Conservation (phyloP, 2,797 vertebrate species). For the Myripristis jacobus region DNA sequence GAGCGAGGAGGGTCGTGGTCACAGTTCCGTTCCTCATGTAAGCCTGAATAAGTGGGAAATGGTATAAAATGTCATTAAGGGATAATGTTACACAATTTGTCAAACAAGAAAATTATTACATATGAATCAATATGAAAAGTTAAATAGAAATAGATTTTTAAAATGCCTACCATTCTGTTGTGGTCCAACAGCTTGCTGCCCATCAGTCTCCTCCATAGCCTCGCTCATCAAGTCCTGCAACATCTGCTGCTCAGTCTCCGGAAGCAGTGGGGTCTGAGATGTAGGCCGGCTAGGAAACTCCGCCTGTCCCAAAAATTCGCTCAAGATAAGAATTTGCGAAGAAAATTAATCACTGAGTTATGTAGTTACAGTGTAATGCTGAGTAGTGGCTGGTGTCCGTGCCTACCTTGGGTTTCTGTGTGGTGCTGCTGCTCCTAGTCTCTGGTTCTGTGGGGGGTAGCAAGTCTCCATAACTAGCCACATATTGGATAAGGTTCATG, state of each 20-base stretch:
- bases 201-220: constrained; percentile 96
- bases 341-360: neutral
- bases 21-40: constrained; percentile 82
- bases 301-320: constrained; percentile 74
- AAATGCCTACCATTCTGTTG: constrained; percentile 87
- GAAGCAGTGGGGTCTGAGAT: constrained; percentile 86
- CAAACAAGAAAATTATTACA: neutral
- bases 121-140: neutral
- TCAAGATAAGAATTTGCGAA: constrained; percentile 3
- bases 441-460: constrained; percentile 85
- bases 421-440: constrained; percentile 76
- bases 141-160: neutral
- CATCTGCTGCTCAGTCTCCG: constrained; percentile 95
- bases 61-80: neutral
- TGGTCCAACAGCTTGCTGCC: constrained; percentile 75
- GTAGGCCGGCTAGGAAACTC: constrained; percentile 80
- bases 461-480: constrained; percentile 96
- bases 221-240: constrained; percentile 98
- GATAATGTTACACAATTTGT: neutral
- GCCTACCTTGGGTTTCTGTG: constrained; percentile 88
- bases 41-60: constrained; percentile 75
- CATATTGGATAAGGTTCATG: constrained; percentile 99
- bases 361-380: neutral
- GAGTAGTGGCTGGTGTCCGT: neutral
- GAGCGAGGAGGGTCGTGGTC: constrained; percentile 89